Conservation (phyloP, 2,888 invertebrate genomes). For the Glyphotaelius pellucidus region DNA sequence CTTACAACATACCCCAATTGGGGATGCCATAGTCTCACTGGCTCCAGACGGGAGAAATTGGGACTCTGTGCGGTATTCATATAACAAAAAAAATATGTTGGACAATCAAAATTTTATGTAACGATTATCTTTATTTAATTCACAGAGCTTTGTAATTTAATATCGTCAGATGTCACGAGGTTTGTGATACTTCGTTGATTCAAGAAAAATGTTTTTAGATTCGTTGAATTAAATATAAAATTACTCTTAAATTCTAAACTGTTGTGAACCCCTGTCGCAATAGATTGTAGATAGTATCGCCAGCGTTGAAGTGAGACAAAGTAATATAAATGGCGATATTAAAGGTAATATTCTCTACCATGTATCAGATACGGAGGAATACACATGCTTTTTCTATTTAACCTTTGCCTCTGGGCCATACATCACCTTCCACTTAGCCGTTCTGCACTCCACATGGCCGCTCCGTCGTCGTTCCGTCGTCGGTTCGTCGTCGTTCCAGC, state of each 20-base stretch:
- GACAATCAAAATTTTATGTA: too few relatives aligned
- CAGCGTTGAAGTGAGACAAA: slow-evolving; percentile 41
- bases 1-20: too few relatives aligned
- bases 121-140: too few relatives aligned
- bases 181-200: too few relatives aligned
- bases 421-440: slow-evolving; percentile 28
- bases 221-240: too few relatives aligned
- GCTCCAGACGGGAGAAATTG: too few relatives aligned
- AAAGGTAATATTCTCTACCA: slow-evolving; percentile 25
- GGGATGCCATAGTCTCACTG: too few relatives aligned
- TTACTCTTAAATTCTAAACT: background rate
- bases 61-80: too few relatives aligned
- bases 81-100: too few relatives aligned
- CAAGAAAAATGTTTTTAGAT: too few relatives aligned
- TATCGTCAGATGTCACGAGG: too few relatives aligned
- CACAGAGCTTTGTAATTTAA: too few relatives aligned
- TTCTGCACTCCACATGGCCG: background rate
- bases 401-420: slow-evolving; percentile 46
- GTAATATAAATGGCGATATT: slow-evolving; percentile 44
- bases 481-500: background rate
- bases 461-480: background rate
- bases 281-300: slow-evolving; percentile 8
- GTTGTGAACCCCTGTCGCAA: background rate
- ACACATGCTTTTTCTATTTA: slow-evolving; percentile 34
- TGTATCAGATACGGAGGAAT: background rate